These are phyloP conservation scores for Tetranychus piercei DNA, from an alignment of 2,888 invertebrate genomes.

Conservation along the genomic window DNA sequence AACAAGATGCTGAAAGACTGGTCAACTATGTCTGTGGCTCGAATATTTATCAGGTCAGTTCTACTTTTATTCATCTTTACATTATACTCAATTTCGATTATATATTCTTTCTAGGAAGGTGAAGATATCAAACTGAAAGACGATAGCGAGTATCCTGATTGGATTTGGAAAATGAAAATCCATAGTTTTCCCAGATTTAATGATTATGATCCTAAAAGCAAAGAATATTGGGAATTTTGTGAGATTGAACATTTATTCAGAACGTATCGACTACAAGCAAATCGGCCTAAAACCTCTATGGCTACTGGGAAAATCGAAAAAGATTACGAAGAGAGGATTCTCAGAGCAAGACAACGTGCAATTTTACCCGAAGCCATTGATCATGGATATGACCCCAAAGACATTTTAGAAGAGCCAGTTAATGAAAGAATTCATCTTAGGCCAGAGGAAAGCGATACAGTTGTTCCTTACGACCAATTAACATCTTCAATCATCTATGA, in stretches of 20 bases:
- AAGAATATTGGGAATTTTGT: constrained; percentile 56
- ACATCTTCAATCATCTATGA: not conserved
- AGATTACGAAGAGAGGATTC: not conserved
- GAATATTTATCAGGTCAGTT: constrained; percentile 45
- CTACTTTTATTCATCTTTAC: not conserved
- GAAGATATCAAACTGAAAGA: constrained; percentile 55
- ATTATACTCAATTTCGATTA: not conserved
- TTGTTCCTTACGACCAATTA: not conserved
- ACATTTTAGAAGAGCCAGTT: not conserved
- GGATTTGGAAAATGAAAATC: constrained; percentile 62
- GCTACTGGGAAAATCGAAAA: not conserved
- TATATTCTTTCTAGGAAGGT: constrained; percentile 37
- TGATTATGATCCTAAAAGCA: constrained; percentile 55
- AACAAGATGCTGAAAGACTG: constrained; percentile 58
- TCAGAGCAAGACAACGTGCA: constrained; percentile 10
- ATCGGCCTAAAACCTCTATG: constrained; percentile 1
- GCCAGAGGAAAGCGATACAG: not conserved
- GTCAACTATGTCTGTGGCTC: constrained; percentile 63
- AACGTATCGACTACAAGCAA: not conserved
- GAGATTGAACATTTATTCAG: constrained; percentile 12
- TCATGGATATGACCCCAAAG: constrained; percentile 20
- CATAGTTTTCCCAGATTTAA: constrained; percentile 45
- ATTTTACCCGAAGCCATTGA: constrained; percentile 18
- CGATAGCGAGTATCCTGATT: constrained; percentile 69
- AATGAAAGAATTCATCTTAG: not conserved